Base-by-base conservation (phyloP, 37 sponge, comb jelly and placozoan species). In the Mnemiopsis leidyi region DNA sequence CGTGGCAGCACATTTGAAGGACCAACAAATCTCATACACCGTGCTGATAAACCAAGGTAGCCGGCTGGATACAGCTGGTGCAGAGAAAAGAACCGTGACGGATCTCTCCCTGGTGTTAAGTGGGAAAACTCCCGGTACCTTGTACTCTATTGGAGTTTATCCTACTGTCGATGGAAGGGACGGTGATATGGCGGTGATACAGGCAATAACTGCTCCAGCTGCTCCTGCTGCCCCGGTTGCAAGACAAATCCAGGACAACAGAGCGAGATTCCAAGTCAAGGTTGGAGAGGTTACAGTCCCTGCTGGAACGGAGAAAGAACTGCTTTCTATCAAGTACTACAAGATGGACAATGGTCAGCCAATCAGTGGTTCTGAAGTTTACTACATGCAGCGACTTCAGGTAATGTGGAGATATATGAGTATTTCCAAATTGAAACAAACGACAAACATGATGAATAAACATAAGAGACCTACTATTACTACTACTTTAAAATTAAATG, bases 241-340 rank as follows among this genome's bases (percentile, higher is more conserved):
- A 77, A 3, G 61, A 18, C 61, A 71, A 25, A 28, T 71, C 75
- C 75, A 71, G n/a, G 30, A 71, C 75, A 71, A 71, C 75, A 71
- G 25, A 28, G 75, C n/a, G 25, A 5, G 25, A 29, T 28, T 71
- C 26, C 30, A 71, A 28, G 75, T 71, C 3, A 28, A 71, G 30
- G 30, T 71, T n/a, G 30, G 75, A 29, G 75, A 28, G 3, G 75
- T 71, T 18, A n/a, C 21, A 13, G 75, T 71, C 5, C 75, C 75
- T 13, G 30, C 23, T 24, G 90, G 90, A 28, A 28, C 48, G 24
- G 0, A 25, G 0, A 28, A 32, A 20, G 90, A 85, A 35, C 23
- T 29, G 61, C 32, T 85, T 0, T 28, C 32, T 37, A 37, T 85
- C 29, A 85, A 85, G 90, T 85, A 40, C 30, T 48, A 48, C 61